Base-by-base conservation (phyloP, 2,797 vertebrate genomes). In the Clamator glandarius region DNA sequence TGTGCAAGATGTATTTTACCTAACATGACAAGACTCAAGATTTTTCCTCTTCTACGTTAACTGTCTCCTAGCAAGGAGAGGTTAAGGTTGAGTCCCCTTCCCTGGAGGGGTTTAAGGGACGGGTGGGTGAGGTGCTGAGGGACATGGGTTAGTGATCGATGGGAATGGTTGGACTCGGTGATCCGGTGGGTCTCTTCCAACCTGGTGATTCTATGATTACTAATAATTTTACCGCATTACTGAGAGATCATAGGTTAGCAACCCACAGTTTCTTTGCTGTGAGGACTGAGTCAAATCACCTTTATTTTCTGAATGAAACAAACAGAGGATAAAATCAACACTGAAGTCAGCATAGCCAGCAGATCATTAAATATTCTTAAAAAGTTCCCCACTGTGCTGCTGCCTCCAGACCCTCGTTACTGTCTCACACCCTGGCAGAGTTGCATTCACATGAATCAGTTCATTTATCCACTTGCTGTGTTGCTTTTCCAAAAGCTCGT, bases 31-130 rank as follows among this genome's bases (percentile, higher is more conserved):
- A 75, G n/a, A 28, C 28, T 87, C 31, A 25, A 25, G 31, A 62
- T 26, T 84, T 72, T 84, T 67, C 21, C 31, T 72, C 8, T 81
- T 63, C 16, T 12, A 26, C 69, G 74, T 93, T 77, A 90, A 87
- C 54, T 10, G 8, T 21, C 31, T 59, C 23, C 19, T 48, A 61
- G 55, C 62, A 93, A 75, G 33, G 20, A 67, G 31, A 83, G 26
- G 35, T 84, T 84, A 59, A 83, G 29, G 52, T 59, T n/a, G n/a
- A n/a, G n/a, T n/a, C n/a, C n/a, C n/a, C n/a, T n/a, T n/a, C n/a
- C n/a, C n/a, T n/a, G n/a, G n/a, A n/a, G n/a, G n/a, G n/a, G n/a
- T n/a, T n/a, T n/a, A n/a, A n/a, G n/a, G n/a, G n/a, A n/a, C n/a
- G n/a, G n/a, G n/a, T n/a, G n/a, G n/a, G n/a, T n/a, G n/a, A n/a